phyloP scores from a whole-genome alignment of 2,888 invertebrate genomes.

The Gymnoscelis rufifasciata region DNA sequence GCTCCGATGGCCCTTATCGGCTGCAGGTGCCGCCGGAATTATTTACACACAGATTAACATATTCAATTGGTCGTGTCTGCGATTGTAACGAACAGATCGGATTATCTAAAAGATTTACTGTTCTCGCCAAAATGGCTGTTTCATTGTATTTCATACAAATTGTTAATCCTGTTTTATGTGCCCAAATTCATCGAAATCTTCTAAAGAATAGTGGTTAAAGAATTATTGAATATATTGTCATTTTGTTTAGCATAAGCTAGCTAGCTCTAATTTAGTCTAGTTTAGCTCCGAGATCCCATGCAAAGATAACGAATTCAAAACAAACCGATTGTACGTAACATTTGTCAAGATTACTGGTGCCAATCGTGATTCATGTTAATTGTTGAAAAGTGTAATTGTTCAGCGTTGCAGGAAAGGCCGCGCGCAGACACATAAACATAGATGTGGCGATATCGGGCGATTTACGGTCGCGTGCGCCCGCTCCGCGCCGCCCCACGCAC shows the following conservation, averaged over 20 bases:
- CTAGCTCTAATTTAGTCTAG: no score
- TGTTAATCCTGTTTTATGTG: no score
- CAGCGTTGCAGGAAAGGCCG: slow-evolving; percentile 13
- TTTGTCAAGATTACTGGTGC: not conserved
- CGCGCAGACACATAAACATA: slow-evolving; percentile 29
- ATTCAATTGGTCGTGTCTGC: slow-evolving; percentile 17
- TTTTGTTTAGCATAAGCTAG: no score
- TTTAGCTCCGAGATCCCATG: no score
- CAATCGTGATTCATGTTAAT: slow-evolving; percentile 5
- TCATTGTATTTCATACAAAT: not conserved
- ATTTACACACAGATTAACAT: slow-evolving; percentile 16
- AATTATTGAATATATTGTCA: no score
- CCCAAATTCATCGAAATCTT: no score
- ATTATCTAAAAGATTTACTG: slow-evolving; percentile 8
- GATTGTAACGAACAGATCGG: slow-evolving; percentile 4
- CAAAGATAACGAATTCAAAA: no score
- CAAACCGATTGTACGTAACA: not conserved
- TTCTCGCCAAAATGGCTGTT: not conserved
- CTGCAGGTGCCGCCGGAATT: slow-evolving; percentile 10
- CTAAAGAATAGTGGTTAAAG: no score
- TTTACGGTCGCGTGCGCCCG: slow-evolving; percentile 32
- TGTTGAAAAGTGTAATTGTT: slow-evolving; percentile 14
- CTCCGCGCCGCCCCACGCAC: not conserved
- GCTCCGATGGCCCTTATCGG: slow-evolving; percentile 4
- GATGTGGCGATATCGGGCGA: slow-evolving; percentile 31